Evolutionary conservation across 2,888 invertebrate genomes (phyloP).

Genomic region (Melinaea marsaeus): DNA sequence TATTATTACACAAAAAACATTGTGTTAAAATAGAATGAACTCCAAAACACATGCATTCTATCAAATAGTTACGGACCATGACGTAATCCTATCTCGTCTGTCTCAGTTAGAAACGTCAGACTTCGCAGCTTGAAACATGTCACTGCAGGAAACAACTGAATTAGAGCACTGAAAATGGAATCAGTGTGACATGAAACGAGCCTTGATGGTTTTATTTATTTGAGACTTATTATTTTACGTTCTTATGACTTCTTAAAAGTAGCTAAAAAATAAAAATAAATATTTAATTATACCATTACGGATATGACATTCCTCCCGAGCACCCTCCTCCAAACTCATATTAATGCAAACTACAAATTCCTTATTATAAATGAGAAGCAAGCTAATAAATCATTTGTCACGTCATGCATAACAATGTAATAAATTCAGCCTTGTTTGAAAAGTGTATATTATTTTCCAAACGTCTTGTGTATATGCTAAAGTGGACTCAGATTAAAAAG

Average conservation of each 20-base stretch:
- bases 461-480: slow-evolving; percentile 16
- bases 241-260: too few relatives aligned
- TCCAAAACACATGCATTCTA: not conserved
- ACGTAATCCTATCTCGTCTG: not conserved
- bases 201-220: too few relatives aligned
- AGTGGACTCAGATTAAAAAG: slow-evolving; percentile 17
- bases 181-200: too few relatives aligned
- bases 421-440: slow-evolving; percentile 20
- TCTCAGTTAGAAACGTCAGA: not conserved
- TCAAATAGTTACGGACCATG: not conserved
- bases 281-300: too few relatives aligned
- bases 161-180: too few relatives aligned
- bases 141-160: not conserved
- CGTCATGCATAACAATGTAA: slow-evolving; percentile 23
- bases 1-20: too few relatives aligned
- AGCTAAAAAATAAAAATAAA: too few relatives aligned
- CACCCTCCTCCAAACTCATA: too few relatives aligned
- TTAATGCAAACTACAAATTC: slow-evolving; percentile 21
- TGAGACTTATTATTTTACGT: too few relatives aligned
- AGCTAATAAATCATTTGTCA: slow-evolving; percentile 27
- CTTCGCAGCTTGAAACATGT: not conserved
- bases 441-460: slow-evolving; percentile 20
- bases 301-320: too few relatives aligned
- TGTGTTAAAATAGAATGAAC: too few relatives aligned
- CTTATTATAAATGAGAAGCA: slow-evolving; percentile 21